Evolutionary conservation across 1,140 invertebrate species (phyloP).

Genomic region (Limonius californicus): DNA sequence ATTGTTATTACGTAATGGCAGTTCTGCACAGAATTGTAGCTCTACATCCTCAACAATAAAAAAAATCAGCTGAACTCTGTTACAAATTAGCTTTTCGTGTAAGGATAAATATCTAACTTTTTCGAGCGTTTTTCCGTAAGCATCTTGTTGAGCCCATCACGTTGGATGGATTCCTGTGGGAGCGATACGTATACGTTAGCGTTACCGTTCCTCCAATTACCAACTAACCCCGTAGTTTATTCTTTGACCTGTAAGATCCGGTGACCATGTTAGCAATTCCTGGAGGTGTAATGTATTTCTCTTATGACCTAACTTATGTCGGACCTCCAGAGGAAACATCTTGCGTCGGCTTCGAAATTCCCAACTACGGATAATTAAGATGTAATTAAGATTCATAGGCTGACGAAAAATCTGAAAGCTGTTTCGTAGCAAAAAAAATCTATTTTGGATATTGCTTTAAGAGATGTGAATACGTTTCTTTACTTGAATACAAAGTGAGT

Average conservation of each 20-base stretch:
- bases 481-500: too few species aligned
- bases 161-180: conserved; percentile 11
- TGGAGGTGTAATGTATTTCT: conserved; percentile 37
- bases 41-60: neutral
- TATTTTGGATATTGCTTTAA: too few species aligned
- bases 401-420: too few species aligned
- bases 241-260: conserved; percentile 36
- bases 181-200: conserved; percentile 27
- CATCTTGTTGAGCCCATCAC: conserved; percentile 2
- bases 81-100: too few species aligned
- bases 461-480: too few species aligned
- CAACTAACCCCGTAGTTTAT: conserved; percentile 27
- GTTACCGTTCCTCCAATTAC: conserved; percentile 25
- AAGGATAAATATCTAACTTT: too few species aligned
- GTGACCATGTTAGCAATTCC: conserved; percentile 37
- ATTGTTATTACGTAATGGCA: too few species aligned
- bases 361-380: neutral
- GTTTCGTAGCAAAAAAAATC: too few species aligned
- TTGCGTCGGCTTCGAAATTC: neutral
- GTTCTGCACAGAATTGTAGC: too few species aligned
- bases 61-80: neutral
- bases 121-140: neutral
- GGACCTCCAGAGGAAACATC: conserved; percentile 18
- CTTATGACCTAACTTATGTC: conserved; percentile 26
- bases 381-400: neutral